Base-by-base conservation (phyloP, 2,888 invertebrate species). In the Trachelus stipa region DNA sequence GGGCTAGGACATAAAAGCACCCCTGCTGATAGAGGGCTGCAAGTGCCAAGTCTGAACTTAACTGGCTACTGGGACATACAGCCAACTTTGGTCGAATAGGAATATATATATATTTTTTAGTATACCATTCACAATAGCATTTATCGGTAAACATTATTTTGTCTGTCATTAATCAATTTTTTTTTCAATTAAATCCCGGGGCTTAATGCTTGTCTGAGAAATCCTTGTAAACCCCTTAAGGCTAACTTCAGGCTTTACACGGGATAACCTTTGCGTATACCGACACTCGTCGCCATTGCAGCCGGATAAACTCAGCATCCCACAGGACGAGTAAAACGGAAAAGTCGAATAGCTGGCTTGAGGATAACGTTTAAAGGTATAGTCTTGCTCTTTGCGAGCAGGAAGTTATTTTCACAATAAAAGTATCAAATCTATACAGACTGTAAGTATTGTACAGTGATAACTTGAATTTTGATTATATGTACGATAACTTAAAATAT, bases 11-110 rank as follows among this genome's bases (percentile, higher is more conserved):
- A 31, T 33, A 71, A 71, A 34, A 34, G 33, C 31, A 31, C 71
- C 71, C 71, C 71, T 34, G 71, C 71, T 71, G 71, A 34, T 71
- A 71, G 71, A 71, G 71, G 71, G 71, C 71, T 71, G 71, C 71
- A 71, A 71, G 71, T 71, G 71, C 71, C 71, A 71, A 71, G 71
- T 33, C 33, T 33, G 31, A 71, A 71, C 71, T 71, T 11, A 71
- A 71, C 71, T 33, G 71, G 71, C 31, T 71, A 71, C 33, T 11
- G 71, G 34, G 31, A 71, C 31, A 71, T 12, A 12, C 12, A 71
- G 71, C 23, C 23, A 56, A 56, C 9, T 56, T 56, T 9, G 23
- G 2, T 56, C 9, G 23, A 23, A 23, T 40, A 40, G 1, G 15
- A 15, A 56, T 23, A 56, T 23, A 9, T 15, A 40, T 56, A 56